These are phyloP conservation scores for Carterocephalus palaemon DNA, from an alignment of 2,888 invertebrate genomes.

Conservation along the genomic window DNA sequence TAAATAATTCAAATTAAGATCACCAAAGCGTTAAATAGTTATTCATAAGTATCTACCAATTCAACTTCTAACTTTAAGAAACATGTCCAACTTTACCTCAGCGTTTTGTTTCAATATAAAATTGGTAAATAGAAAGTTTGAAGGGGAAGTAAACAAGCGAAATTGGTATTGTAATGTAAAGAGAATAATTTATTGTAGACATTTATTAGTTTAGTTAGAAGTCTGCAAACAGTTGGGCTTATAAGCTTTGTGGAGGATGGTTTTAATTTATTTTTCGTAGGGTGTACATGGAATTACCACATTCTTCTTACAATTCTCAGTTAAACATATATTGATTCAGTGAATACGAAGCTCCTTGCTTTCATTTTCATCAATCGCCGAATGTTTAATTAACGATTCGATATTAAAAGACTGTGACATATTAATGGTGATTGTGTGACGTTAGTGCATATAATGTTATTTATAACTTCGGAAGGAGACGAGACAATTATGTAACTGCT, in stretches of 20 bases:
- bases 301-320: no score
- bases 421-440: no score
- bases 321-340: constrained; percentile 5
- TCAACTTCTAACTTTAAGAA: no score
- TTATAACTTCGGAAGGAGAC: no score
- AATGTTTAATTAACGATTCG: constrained; percentile 21
- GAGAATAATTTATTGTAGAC: constrained; percentile 68
- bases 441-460: no score
- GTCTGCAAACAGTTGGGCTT: constrained; percentile 58
- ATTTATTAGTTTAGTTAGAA: constrained; percentile 70
- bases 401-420: not conserved
- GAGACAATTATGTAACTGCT: no score
- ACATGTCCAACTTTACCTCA: constrained; percentile 39
- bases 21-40: no score
- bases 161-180: constrained; percentile 56
- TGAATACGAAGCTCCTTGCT: no score
- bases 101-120: constrained; percentile 28
- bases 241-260: constrained; percentile 59
- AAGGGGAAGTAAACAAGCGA: constrained; percentile 42
- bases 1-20: constrained; percentile 24
- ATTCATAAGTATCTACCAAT: no score
- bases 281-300: constrained; percentile 26
- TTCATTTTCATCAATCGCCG: constrained; percentile 12
- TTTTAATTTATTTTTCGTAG: constrained; percentile 45
- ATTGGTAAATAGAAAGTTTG: constrained; percentile 31